Percentiles rank a stretch among this genome's conserved stretches.
Evolutionary conservation across 2,888 invertebrate species (phyloP).

Genomic region (Bombylius discolor): DNA sequence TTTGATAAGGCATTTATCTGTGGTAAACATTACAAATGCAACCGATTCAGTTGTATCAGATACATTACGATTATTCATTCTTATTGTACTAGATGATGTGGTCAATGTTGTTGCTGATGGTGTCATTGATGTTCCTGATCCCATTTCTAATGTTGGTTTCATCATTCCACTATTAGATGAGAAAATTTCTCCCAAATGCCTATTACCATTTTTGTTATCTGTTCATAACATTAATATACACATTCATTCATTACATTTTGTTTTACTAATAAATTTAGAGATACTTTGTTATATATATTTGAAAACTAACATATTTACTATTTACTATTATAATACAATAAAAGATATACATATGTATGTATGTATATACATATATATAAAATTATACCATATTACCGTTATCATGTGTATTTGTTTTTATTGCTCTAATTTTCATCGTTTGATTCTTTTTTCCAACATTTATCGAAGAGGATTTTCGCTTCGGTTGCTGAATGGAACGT

Average conservation of each 20-base stretch:
- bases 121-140: neutral
- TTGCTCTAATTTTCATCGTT: neutral
- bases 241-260: no score
- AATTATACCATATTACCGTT: neutral
- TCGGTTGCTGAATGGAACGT: constrained; percentile 37
- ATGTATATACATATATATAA: neutral
- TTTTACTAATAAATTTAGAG: no score
- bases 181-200: neutral
- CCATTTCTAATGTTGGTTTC: neutral
- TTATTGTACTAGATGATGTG: neutral
- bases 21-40: constrained; percentile 30
- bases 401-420: neutral
- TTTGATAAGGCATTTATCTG: constrained; percentile 28
- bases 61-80: constrained; percentile 8
- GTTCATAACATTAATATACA: neutral
- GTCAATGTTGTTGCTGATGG: neutral
- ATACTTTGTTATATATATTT: no score
- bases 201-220: neutral
- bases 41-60: constrained; percentile 21
- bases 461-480: constrained; percentile 16
- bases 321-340: no score
- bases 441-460: neutral
- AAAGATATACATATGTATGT: no score
- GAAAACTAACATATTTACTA: no score
- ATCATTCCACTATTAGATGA: neutral